Conservation (phyloP, 2,113 vertebrate species). For the Rhabdornis inornatus region DNA sequence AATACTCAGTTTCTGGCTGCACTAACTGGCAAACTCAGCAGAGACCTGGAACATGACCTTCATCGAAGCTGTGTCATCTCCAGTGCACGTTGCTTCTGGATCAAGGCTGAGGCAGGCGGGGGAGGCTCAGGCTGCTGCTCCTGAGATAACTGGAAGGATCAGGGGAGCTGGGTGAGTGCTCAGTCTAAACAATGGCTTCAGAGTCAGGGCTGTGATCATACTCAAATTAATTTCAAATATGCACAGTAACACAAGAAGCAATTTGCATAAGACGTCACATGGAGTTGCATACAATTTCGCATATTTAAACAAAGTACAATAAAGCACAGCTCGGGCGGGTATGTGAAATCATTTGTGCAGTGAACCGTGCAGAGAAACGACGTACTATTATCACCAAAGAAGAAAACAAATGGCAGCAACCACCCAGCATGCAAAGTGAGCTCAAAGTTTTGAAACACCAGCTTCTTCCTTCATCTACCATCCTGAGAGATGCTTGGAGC, state of each 20-base stretch:
- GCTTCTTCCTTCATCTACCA: background rate
- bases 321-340: background rate
- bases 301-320: slow-evolving; percentile 49
- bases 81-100: background rate
- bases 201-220: slow-evolving; percentile 28
- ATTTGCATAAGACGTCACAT: slow-evolving; percentile 57
- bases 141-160: slow-evolving; percentile 37
- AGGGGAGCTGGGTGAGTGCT: background rate
- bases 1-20: background rate
- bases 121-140: slow-evolving; percentile 40
- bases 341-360: slow-evolving; percentile 20
- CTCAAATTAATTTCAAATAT: slow-evolving; percentile 49
- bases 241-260: slow-evolving; percentile 31
- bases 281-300: slow-evolving; percentile 11
- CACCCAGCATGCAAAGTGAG: slow-evolving; percentile 11
- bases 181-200: slow-evolving; percentile 36
- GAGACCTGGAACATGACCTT: slow-evolving; percentile 12
- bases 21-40: background rate
- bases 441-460: background rate
- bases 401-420: slow-evolving; percentile 33
- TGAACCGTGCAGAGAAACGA: background rate
- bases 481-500: background rate
- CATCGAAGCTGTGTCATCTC: background rate
- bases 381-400: background rate
- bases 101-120: background rate